These are phyloP conservation scores for Camptogramma bilineatum DNA, from an alignment of 2,888 invertebrate genomes.

Conservation along the genomic window DNA sequence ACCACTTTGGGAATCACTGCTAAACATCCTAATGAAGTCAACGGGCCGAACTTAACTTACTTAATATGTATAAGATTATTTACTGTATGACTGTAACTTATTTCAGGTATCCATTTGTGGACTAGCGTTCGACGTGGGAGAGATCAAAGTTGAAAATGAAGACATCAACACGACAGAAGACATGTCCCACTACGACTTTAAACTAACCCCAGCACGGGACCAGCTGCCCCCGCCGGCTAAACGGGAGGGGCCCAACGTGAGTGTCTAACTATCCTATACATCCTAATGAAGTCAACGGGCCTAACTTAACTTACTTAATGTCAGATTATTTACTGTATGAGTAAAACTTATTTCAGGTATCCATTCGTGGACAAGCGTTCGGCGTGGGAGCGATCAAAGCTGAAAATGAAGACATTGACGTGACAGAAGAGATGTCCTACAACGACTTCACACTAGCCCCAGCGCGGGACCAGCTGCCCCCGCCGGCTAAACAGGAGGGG, in stretches of 20 bases:
- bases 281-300: no score
- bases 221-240: constrained; percentile 48
- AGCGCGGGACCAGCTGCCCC: constrained; percentile 40
- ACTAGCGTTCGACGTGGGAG: constrained; percentile 99
- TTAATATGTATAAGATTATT: no score
- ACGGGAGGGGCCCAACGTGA: constrained; percentile 50
- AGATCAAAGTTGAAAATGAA: constrained; percentile 97
- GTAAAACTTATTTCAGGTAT: constrained; percentile 70
- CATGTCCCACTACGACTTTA: constrained; percentile 96
- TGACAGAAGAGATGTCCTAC: constrained; percentile 94
- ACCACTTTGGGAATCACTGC: no score
- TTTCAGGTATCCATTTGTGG: constrained; percentile 88
- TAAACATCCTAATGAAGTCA: no score
- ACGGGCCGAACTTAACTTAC: no score
- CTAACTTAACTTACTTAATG: no score
- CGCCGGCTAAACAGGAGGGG: constrained; percentile 53
- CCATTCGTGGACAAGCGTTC: constrained; percentile 95
- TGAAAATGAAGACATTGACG: constrained; percentile 97
- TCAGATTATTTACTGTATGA: no score
- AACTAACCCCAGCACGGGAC: constrained; percentile 75
- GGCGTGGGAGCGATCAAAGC: constrained; percentile 99
- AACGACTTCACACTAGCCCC: constrained; percentile 93
- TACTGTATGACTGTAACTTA: background rate
- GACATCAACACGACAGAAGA: constrained; percentile 97
- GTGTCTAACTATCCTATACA: constrained; percentile 4